phyloP scores from a whole-genome alignment of 1,140 invertebrate genomes.

The Drosophila persimilis region DNA sequence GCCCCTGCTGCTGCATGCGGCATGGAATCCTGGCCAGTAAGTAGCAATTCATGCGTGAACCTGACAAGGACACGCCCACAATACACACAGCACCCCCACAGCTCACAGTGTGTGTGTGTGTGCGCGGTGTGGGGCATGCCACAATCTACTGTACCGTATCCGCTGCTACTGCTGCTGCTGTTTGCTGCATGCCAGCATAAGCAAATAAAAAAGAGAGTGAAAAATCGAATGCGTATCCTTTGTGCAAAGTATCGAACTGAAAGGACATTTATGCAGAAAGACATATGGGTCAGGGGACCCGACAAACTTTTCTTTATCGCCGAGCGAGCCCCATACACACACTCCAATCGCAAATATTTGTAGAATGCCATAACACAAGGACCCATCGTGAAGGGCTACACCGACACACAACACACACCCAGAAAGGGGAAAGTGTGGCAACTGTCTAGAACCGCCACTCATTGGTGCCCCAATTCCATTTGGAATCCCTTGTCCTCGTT shows the following conservation, averaged over 20 bases:
- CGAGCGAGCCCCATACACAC: neutral
- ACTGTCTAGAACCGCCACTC: constrained; percentile 6
- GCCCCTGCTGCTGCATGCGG: constrained; percentile 18
- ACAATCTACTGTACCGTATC: too few relatives aligned
- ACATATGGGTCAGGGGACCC: constrained; percentile 35
- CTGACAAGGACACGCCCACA: constrained; percentile 52
- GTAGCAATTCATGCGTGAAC: constrained; percentile 56
- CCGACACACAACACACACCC: neutral
- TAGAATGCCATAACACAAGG: constrained; percentile 37
- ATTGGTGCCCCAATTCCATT: constrained; percentile 22
- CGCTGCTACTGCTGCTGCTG: neutral
- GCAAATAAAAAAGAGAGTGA: constrained; percentile 25
- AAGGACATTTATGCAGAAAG: constrained; percentile 53
- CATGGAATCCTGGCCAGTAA: constrained; percentile 47
- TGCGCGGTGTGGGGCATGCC: too few relatives aligned
- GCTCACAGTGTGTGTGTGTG: too few relatives aligned
- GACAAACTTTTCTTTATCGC: constrained; percentile 41
- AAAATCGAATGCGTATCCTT: constrained; percentile 28
- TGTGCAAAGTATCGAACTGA: constrained; percentile 47
- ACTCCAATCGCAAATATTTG: constrained; percentile 39
- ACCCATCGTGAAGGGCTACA: constrained; percentile 5
- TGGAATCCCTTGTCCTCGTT: constrained; percentile 26
- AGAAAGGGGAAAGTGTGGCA: constrained; percentile 41
- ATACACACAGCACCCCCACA: neutral
- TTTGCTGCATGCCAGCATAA: constrained; percentile 11